A percentile compares a stretch with the other conserved stretches of the same genome.
Evolutionary conservation across 2,113 vertebrate genomes (phyloP).

Genomic region (Tetrao urogallus): DNA sequence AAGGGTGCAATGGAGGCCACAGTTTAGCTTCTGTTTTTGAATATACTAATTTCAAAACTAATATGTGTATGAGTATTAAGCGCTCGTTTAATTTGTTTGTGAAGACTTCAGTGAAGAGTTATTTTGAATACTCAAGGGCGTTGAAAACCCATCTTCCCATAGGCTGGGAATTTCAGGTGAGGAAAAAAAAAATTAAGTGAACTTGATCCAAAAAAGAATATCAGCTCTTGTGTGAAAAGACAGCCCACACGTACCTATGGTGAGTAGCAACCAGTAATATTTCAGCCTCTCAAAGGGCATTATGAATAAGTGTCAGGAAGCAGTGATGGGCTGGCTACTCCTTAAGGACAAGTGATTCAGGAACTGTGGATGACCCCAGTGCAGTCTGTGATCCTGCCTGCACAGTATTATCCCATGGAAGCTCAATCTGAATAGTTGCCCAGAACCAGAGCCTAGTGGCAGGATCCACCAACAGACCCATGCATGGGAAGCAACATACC

Average conservation of each 20-base stretch:
- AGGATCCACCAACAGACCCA: accelerated
- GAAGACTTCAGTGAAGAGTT: background rate
- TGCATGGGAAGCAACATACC: accelerated
- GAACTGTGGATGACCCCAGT: background rate
- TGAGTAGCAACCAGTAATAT: background rate
- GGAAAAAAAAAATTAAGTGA: background rate
- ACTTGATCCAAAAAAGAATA: background rate
- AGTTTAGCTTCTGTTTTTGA: background rate
- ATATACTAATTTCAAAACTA: background rate
- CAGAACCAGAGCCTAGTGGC: background rate
- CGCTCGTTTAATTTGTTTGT: background rate
- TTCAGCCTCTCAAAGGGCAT: background rate
- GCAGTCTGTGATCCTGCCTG: accelerated
- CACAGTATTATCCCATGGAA: accelerated
- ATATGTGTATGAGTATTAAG: background rate
- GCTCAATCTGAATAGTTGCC: accelerated
- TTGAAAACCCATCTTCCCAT: background rate
- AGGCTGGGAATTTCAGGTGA: background rate
- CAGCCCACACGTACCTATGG: accelerated
- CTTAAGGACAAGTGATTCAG: background rate
- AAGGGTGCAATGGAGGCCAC: background rate
- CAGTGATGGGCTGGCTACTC: background rate
- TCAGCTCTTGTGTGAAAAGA: background rate
- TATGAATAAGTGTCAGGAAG: accelerated
- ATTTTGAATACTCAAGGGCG: background rate